phyloP scores from a whole-genome alignment of 2,113 vertebrate genomes.

The Antechinus stuartii region DNA sequence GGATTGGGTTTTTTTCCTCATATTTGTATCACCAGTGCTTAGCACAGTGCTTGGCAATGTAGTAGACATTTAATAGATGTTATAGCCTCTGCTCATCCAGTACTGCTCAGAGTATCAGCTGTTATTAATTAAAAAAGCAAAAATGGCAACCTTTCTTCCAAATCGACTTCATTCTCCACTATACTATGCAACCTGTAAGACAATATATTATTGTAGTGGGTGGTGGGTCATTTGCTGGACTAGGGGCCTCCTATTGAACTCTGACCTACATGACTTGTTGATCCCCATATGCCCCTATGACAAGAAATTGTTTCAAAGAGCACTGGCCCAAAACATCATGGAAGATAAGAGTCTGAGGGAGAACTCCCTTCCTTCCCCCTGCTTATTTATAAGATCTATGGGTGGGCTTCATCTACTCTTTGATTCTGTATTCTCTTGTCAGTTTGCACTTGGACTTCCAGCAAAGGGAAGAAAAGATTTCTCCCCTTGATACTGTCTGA shows the following conservation, averaged over 20 bases:
- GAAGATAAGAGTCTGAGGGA: not conserved
- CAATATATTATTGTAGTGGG: not conserved
- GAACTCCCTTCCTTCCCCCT: not conserved
- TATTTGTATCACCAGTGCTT: not conserved
- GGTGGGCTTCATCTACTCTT: not conserved
- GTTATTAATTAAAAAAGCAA: not conserved
- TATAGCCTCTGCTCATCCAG: not conserved
- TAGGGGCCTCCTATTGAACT: not conserved
- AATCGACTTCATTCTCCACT: not conserved
- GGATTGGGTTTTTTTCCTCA: not conserved
- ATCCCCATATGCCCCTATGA: not conserved
- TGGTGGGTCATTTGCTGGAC: not conserved
- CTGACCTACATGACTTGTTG: not conserved
- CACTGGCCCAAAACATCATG: not conserved
- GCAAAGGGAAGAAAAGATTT: not conserved
- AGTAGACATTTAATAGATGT: not conserved
- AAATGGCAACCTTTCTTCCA: not conserved
- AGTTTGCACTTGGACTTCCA: not conserved
- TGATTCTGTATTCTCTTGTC: not conserved
- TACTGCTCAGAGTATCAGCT: accelerated
- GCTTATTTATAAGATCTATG: not conserved
- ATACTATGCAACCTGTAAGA: not conserved
- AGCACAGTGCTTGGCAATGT: not conserved
- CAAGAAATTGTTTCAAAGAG: not conserved
- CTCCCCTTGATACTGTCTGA: not conserved